These are phyloP conservation scores for Platyrinchus mystaceus DNA, from an alignment of 2,797 vertebrate genomes.

Conservation along the genomic window DNA sequence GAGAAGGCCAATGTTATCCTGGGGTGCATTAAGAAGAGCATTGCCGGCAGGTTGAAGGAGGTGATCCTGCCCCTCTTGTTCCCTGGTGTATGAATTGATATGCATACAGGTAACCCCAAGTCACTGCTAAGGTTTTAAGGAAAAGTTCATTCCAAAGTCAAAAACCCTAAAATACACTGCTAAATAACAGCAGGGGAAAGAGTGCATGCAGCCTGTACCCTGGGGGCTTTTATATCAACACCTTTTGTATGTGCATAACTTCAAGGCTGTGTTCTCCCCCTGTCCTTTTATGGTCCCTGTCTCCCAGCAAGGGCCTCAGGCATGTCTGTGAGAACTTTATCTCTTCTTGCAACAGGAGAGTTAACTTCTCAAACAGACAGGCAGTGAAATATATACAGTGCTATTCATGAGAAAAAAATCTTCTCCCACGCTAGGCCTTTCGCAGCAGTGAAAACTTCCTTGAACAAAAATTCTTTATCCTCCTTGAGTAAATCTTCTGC, in stretches of 20 bases:
- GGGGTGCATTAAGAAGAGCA: background rate
- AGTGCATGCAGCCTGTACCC: background rate
- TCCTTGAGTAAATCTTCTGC: background rate
- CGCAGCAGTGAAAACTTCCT: background rate
- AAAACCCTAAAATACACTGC: background rate
- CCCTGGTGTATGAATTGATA: background rate
- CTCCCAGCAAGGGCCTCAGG: background rate
- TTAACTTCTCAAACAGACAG: background rate
- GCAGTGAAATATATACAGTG: background rate
- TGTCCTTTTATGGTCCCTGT: background rate
- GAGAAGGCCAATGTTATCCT: no score
- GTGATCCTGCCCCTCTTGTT: background rate
- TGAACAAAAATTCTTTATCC: background rate
- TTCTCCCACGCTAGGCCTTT: background rate
- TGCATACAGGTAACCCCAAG: background rate
- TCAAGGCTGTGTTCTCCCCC: background rate
- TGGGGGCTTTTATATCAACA: background rate
- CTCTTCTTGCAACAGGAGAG: background rate
- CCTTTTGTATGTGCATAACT: background rate
- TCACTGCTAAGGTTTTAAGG: background rate
- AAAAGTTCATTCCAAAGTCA: background rate
- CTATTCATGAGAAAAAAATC: background rate
- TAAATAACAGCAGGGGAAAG: background rate
- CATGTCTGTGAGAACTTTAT: background rate
- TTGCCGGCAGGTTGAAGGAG: fast-evolving